Base-by-base conservation (phyloP, 2,888 invertebrate species). In the Thera obeliscata region DNA sequence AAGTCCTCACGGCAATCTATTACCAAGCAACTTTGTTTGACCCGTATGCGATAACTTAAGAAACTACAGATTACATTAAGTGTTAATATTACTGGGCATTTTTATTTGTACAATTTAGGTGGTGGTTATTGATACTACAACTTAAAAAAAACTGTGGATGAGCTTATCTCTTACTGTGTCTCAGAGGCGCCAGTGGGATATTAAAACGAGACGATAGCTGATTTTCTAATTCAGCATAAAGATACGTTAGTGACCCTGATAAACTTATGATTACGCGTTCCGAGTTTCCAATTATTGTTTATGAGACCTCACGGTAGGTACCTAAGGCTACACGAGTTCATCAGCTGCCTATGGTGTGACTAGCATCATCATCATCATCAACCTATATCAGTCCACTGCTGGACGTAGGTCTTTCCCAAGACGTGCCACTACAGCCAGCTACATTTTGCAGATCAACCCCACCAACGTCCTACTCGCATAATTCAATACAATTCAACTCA, bases 211-310 rank as follows among this genome's bases (percentile, higher is more conserved):
- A 38, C 43, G 64, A 64, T 68, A 70, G 77, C 76, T 86, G 85
- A 87, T 90, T 88, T 89, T 87, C 88, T 89, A 88, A 87, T 80
- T 77, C 76, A 69, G 78, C 71, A 66, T 55, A 71, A 22, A 68
- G 65, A 68, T 73, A 79, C 83, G 84, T 86, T 86, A 80, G 79
- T 89, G 90, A 91, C 92, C 91, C 77, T 57, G 91, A 92, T 93
- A 91, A 91, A 89, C 91, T 83, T 77, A 64, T 75, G 85, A 85
- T 87, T 85, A 76, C 77, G 76, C 79, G 81, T 78, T 81, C 77
- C 76, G 83, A 79, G 86, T 82, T 78, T 81, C 77, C 76, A 83
- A 79, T 86, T 82, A 85, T 81, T 79, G 78, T 81, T 84, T 81
- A 79, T 84, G 78, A 77, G 76, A 74, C 77, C 76, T 73, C 75